Evolutionary conservation across 2,797 vertebrate species (phyloP).

Genomic region (Aphelocoma californica): DNA sequence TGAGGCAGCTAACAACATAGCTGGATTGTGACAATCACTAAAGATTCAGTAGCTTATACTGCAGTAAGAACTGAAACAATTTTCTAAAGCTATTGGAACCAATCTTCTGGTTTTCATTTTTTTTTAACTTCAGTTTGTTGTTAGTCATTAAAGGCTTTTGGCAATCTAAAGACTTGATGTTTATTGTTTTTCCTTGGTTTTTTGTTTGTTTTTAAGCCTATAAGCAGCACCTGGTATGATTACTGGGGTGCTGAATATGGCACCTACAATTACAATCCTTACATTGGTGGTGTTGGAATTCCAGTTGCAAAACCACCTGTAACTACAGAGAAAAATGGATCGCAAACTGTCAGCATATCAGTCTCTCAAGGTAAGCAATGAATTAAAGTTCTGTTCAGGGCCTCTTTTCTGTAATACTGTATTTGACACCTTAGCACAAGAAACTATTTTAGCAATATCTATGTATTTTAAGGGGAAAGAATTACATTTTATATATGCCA

Average conservation of each 20-base stretch:
- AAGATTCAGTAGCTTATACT: neutral
- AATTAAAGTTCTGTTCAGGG: neutral
- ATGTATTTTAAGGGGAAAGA: neutral
- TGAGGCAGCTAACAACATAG: neutral
- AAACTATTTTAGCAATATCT: neutral
- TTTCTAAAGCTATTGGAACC: neutral
- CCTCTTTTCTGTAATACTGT: neutral
- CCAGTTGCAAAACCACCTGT: conserved; percentile 92
- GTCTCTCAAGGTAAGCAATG: conserved; percentile 89
- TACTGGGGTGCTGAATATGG: conserved; percentile 98
- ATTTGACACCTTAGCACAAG: neutral
- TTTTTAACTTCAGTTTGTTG: neutral
- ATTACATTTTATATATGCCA: neutral
- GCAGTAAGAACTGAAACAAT: neutral
- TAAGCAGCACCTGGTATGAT: conserved; percentile 99
- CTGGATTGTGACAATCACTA: neutral
- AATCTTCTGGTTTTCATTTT: neutral
- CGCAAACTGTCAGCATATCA: conserved; percentile 92
- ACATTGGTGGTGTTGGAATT: conserved; percentile 94
- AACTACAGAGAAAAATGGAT: conserved; percentile 91
- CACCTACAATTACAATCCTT: conserved; percentile 96
- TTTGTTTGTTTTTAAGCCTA: conserved; percentile 81
- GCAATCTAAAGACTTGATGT: neutral
- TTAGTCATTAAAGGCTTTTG: neutral
- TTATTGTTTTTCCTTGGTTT: neutral